A percentile compares a stretch with the other conserved stretches of the same genome.
These are phyloP conservation scores for Trichonephila inaurata DNA, from an alignment of 1,140 invertebrate species.

Conservation along the genomic window DNA sequence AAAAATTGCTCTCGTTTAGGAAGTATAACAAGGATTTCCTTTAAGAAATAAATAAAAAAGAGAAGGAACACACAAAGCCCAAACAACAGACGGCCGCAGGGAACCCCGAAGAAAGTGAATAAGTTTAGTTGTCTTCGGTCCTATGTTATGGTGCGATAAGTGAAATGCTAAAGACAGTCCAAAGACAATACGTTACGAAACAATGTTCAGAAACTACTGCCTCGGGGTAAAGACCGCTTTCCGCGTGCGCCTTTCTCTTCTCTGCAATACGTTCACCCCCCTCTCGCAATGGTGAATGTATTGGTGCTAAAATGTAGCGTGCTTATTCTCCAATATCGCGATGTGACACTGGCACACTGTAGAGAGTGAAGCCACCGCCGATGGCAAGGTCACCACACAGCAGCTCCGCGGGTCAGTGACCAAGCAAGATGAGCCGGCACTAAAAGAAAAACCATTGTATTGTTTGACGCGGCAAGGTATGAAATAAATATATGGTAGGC, in stretches of 20 bases:
- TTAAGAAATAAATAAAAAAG: neutral
- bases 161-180: neutral
- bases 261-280: slow-evolving; percentile 7
- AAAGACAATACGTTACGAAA: slow-evolving; percentile 7
- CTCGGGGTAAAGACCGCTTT: neutral
- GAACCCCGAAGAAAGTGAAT: neutral
- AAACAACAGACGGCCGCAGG: neutral
- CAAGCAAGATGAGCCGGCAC: slow-evolving; percentile 40
- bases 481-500: neutral
- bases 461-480: neutral
- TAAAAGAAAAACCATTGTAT: neutral
- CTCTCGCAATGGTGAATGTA: neutral
- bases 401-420: slow-evolving; percentile 58
- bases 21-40: neutral
- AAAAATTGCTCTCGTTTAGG: neutral
- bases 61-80: neutral
- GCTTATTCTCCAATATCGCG: slow-evolving; percentile 45
- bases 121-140: neutral
- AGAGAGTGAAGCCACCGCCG: neutral
- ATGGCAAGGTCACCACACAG: slow-evolving; percentile 49
- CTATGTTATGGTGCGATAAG: slow-evolving; percentile 13
- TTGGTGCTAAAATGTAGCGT: neutral
- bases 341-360: slow-evolving; percentile 74
- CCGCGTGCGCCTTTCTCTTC: neutral
- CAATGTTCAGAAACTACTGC: neutral